These are phyloP conservation scores for Echinops telfairi DNA, from an alignment of 2,113 vertebrate species.

Conservation along the genomic window DNA sequence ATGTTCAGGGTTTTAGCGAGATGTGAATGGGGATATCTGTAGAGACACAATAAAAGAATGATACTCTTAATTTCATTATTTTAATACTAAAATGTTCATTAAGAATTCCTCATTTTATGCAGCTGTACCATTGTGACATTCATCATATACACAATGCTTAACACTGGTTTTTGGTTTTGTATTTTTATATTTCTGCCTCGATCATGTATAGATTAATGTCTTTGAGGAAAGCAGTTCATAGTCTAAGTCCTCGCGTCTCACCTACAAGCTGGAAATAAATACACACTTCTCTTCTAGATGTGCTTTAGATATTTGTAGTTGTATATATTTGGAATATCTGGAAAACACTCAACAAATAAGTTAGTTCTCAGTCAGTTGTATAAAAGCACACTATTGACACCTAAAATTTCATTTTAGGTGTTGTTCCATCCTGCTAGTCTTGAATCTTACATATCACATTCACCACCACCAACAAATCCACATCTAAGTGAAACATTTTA, in stretches of 20 bases:
- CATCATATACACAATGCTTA: background rate
- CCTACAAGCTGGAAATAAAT: background rate
- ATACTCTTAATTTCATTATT: background rate
- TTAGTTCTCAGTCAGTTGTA: background rate
- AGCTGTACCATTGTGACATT: background rate
- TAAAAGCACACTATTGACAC: background rate
- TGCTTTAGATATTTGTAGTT: background rate
- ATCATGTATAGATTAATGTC: background rate
- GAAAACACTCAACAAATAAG: background rate
- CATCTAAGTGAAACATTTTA: background rate
- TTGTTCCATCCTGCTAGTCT: background rate
- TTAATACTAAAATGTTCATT: background rate
- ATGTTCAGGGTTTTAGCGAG: background rate
- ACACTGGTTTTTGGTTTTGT: background rate
- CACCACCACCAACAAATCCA: background rate
- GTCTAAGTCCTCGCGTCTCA: background rate
- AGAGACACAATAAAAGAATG: background rate
- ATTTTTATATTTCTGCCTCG: background rate
- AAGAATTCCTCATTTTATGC: background rate
- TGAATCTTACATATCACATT: background rate
- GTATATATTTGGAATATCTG: background rate
- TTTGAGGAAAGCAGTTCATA: background rate
- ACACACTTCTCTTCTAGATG: background rate
- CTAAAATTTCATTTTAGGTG: background rate
- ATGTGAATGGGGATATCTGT: background rate